Evolutionary conservation across 2,888 invertebrate genomes (phyloP), one percentile per base, ranked within the genome.

Genomic region (Andrena bicolor): DNA sequence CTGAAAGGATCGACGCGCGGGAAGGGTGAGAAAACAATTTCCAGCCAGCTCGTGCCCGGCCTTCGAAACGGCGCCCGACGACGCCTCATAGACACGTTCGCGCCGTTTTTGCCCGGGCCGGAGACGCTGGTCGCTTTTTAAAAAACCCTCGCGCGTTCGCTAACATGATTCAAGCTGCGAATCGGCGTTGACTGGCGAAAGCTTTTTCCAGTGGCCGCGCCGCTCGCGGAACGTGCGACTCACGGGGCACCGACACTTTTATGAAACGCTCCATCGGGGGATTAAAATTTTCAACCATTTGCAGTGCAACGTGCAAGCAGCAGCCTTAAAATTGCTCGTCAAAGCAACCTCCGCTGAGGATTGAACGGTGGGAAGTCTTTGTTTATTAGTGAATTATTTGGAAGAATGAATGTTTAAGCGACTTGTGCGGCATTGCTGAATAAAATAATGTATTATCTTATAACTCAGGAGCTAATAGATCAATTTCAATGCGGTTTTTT

Each of bases 21-120:
- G 76, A 88, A 88, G 88, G 88, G 88, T 88, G 85, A 86, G 88
- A 88, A 88, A 88, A 88, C 88, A 88, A 88, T 88, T 88, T 88
- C 79, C 88, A 88, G 83, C 81, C 48, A 23, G 84, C 81, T 88
- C 88, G 88, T 88, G 88, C 88, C 63, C 78, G 76, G 88, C 86
- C 82, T 88, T 80, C 88, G 82, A 87, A 88, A 82, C 84, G 83
- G 53, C 75, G 77, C 61, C 71, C 73, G 72, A 53, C 73, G 60
- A 61, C 66, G 70, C 82, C 56, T 77, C 88, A 81, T 87, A 84
- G 87, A 88, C 88, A 88, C 88, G 88, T 88, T 82, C 80, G 61
- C 65, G 75, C 79, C 73, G 88, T 88, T 88, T 88, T 83, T 77
- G 85, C 83, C 30, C 56, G 72, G 56, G 56, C 20, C 53, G 53